Percentiles rank a stretch among this genome's conserved stretches.
phyloP scores from a whole-genome alignment of 2,797 vertebrate species.

The Ispidina lecontei region DNA sequence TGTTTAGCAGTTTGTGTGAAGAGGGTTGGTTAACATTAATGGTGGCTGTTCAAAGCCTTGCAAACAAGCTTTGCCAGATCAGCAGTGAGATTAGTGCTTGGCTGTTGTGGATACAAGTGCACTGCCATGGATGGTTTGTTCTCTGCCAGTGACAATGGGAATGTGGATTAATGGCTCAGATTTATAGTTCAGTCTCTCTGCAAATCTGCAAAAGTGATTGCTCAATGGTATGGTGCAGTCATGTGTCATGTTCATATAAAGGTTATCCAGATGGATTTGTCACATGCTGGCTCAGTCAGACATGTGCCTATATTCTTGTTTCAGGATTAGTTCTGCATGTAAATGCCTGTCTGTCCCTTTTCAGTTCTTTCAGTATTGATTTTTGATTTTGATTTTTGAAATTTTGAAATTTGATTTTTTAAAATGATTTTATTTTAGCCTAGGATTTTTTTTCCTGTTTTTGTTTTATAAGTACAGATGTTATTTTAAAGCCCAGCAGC shows the following conservation, averaged over 20 bases:
- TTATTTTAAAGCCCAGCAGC: not conserved
- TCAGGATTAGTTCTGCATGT: not conserved
- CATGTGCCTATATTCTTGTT: not conserved
- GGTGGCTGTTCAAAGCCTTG: not conserved
- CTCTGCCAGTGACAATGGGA: slow-evolving; percentile 12
- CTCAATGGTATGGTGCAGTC: not conserved
- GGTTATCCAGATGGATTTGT: slow-evolving; percentile 23
- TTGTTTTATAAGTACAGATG: not conserved
- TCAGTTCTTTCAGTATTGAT: not conserved
- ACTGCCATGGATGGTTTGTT: not conserved
- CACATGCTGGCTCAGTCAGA: not conserved
- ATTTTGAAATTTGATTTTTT: not conserved
- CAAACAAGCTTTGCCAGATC: slow-evolving; percentile 6
- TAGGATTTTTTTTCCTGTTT: not conserved
- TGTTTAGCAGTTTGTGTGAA: slow-evolving; percentile 2
- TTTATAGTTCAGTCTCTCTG: slow-evolving; percentile 29
- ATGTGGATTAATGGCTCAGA: slow-evolving; percentile 5
- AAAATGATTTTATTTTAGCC: not conserved
- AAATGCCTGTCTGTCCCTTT: not conserved
- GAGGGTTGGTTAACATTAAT: slow-evolving; percentile 7
- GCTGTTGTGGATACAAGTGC: slow-evolving; percentile 27
- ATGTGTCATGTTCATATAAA: slow-evolving; percentile 31
- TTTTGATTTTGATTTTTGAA: too few species aligned
- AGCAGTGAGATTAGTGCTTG: not conserved
- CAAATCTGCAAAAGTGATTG: slow-evolving; percentile 37